Evolutionary conservation across 2,888 invertebrate species (phyloP).

Genomic region (Cataglyphis altisquamis): DNA sequence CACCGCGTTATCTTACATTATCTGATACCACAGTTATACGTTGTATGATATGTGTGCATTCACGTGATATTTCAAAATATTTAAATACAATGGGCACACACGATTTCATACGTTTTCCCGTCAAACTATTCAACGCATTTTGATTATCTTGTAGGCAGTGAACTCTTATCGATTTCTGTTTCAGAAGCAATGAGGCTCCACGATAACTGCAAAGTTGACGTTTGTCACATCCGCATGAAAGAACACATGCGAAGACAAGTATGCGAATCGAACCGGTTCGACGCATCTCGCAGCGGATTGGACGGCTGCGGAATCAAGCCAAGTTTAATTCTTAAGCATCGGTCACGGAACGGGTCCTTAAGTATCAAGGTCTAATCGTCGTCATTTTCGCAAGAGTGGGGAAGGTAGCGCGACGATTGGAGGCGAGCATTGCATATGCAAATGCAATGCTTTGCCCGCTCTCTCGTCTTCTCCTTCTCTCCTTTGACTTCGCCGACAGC

Average conservation of each 20-base stretch:
- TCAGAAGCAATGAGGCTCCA: neutral
- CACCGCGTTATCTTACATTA: slow-evolving; percentile 59
- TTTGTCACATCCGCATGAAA: slow-evolving; percentile 17
- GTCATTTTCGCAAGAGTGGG: slow-evolving; percentile 50
- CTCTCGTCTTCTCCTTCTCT: slow-evolving; percentile 26
- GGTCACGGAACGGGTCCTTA: slow-evolving; percentile 52
- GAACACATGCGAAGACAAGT: slow-evolving; percentile 38
- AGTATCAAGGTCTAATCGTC: slow-evolving; percentile 57
- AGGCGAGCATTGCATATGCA: slow-evolving; percentile 66
- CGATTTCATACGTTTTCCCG: slow-evolving; percentile 15
- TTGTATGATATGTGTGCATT: slow-evolving; percentile 69
- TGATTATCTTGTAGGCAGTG: neutral
- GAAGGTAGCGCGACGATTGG: slow-evolving; percentile 62
- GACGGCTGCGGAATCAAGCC: slow-evolving; percentile 42
- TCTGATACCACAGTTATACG: slow-evolving; percentile 38
- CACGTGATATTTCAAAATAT: slow-evolving; percentile 17
- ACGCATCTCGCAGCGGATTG: slow-evolving; percentile 40
- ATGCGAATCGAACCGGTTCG: slow-evolving; percentile 53
- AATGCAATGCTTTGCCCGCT: slow-evolving; percentile 61
- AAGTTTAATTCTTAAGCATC: slow-evolving; percentile 53
- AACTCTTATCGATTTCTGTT: slow-evolving; percentile 16
- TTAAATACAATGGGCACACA: neutral
- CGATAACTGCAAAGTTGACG: neutral
- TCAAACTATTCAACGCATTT: neutral
- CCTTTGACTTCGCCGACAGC: slow-evolving; percentile 32